phyloP scores from a whole-genome alignment of 2,113 vertebrate species.

The Notechis scutatus region DNA sequence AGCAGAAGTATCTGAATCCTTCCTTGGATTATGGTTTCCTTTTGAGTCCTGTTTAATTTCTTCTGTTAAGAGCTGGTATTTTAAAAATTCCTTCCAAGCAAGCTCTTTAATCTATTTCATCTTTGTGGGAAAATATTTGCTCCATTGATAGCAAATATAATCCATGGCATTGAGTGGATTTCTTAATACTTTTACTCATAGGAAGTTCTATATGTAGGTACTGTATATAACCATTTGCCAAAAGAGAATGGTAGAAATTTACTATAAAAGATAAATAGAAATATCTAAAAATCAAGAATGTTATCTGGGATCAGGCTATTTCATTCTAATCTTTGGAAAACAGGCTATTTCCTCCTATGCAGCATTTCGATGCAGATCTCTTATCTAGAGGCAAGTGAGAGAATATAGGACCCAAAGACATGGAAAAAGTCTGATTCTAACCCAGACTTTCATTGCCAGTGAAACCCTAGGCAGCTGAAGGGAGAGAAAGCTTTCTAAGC shows the following conservation, averaged over 20 bases:
- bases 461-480: background rate
- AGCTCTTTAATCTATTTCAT: background rate
- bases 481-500: background rate
- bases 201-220: background rate
- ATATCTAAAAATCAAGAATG: background rate
- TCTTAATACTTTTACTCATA: background rate
- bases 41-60: background rate
- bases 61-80: background rate
- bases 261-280: background rate
- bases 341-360: background rate
- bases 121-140: background rate
- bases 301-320: background rate
- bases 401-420: background rate
- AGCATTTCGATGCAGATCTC: background rate
- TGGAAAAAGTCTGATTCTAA: background rate
- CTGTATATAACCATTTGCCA: background rate
- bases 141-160: background rate
- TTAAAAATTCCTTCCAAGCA: background rate
- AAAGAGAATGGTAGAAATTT: background rate
- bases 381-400: slow-evolving; percentile 1
- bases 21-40: background rate
- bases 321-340: background rate
- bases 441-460: background rate
- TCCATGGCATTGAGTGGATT: background rate
- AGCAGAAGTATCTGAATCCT: slow-evolving; percentile 53